These are phyloP conservation scores for Streptopelia turtur DNA, from an alignment of 2,797 vertebrate genomes.

Conservation along the genomic window DNA sequence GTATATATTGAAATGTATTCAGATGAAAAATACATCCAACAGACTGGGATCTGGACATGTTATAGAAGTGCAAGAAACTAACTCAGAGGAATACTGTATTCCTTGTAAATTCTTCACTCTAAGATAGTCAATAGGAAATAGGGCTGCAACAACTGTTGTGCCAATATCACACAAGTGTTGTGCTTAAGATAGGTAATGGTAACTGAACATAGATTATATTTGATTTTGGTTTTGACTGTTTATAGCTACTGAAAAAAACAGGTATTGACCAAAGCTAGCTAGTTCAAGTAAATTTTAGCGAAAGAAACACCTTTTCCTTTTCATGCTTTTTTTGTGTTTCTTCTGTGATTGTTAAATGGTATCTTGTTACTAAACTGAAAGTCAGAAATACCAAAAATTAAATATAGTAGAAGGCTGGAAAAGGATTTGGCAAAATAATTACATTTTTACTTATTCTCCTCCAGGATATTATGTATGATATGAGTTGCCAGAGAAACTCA, in stretches of 20 bases:
- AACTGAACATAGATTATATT: neutral
- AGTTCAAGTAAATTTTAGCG: neutral
- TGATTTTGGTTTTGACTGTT: neutral
- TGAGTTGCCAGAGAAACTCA: neutral
- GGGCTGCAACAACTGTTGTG: neutral
- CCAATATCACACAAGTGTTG: neutral
- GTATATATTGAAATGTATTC: constrained; percentile 17
- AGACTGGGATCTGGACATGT: neutral
- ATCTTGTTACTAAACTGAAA: neutral
- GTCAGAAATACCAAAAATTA: neutral
- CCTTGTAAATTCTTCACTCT: neutral
- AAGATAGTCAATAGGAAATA: neutral
- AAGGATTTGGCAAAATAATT: neutral
- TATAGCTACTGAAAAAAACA: neutral
- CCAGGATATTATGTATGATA: neutral
- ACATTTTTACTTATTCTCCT: neutral
- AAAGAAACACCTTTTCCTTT: neutral
- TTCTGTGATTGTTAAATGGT: neutral
- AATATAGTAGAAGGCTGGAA: neutral
- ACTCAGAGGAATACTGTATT: neutral
- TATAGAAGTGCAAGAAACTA: neutral
- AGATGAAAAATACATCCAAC: constrained; percentile 17
- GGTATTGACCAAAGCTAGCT: neutral
- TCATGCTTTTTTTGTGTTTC: neutral
- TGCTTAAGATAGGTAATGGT: neutral